Evolutionary conservation across 2,888 invertebrate species (phyloP), one percentile per base, ranked within the genome.

Genomic region (Nomada flava): DNA sequence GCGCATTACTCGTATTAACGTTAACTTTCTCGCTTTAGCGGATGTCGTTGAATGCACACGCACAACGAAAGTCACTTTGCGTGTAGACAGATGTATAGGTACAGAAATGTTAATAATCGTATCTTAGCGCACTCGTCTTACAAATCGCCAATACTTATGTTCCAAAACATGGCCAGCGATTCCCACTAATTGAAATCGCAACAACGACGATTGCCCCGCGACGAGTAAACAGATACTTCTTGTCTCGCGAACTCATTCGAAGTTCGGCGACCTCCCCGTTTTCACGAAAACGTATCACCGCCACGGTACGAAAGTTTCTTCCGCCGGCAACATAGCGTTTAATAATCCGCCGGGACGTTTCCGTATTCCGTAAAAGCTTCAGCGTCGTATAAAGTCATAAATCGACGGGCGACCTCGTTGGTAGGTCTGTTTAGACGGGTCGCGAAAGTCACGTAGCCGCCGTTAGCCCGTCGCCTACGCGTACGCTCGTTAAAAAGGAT

Each of bases 401-500:
- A 73, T 81, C 47, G 53, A 64, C 11, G 50, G 20, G 53, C 26
- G 63, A 29, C 26, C 47, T 29, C 13, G 60, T 47, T 26, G 57
- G 26, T 26, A n/a, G 5, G 23, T 9, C n/a, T n/a, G 44, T 44
- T 23, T 44, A 62, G 47, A 20, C 13, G 65, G 57, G 53, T 60
- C 64, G 72, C 36, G 72, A 70, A 60, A 69, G 76, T 82, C 82
- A 69, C 82, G 76, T 76, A 82, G 69, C 42, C 71, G 81, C 15
- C 69, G 75, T 71, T 70, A 69, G 67, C 65, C 73, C 50, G 44
- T 60, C 72, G 55, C 65, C 69, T 64, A 65, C 82, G 47, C 69
- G 55, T 64, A 47, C 72, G 53, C 74, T 73, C 80, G 79, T 80
- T 79, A 85, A 84, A 73, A 76, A 77, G 79, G 76, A 75, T 75